Conservation (phyloP, 2,113 vertebrate species). For the Epinephelus moara region DNA sequence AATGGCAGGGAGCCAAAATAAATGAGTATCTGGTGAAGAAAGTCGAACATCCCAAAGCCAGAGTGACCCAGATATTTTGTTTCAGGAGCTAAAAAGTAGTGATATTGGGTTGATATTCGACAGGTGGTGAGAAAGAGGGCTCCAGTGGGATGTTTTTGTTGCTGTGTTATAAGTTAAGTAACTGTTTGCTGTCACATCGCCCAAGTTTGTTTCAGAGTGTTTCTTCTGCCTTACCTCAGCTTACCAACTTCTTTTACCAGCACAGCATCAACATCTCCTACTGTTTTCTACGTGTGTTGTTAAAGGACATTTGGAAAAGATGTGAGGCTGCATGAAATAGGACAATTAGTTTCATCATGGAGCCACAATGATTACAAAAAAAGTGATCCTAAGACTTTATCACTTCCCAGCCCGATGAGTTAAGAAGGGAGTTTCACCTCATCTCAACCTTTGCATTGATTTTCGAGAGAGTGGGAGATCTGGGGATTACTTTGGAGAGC, state of each 20-base stretch:
- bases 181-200: neutral
- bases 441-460: conserved; percentile 85
- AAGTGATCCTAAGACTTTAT: conserved; percentile 74
- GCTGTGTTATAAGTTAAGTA: neutral
- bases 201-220: neutral
- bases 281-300: conserved; percentile 23
- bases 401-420: conserved; percentile 80
- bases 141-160: neutral
- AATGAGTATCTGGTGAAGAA: conserved; percentile 8
- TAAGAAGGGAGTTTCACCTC: conserved; percentile 83
- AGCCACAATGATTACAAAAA: conserved; percentile 74
- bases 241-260: neutral
- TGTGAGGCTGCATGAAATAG: conserved; percentile 65
- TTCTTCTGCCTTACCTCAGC: neutral
- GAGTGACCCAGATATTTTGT: conserved; percentile 30
- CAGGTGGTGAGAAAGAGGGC: conserved; percentile 6
- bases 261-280: neutral
- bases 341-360: conserved; percentile 83
- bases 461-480: conserved; percentile 81
- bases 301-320: conserved; percentile 65
- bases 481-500: conserved; percentile 84
- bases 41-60: conserved; percentile 13
- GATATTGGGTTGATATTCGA: neutral
- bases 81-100: neutral
- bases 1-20: conserved; percentile 23